Evolutionary conservation across 2,797 vertebrate species (phyloP), one percentile per base, ranked within the genome.

Genomic region (Ptychadena robeensis): DNA sequence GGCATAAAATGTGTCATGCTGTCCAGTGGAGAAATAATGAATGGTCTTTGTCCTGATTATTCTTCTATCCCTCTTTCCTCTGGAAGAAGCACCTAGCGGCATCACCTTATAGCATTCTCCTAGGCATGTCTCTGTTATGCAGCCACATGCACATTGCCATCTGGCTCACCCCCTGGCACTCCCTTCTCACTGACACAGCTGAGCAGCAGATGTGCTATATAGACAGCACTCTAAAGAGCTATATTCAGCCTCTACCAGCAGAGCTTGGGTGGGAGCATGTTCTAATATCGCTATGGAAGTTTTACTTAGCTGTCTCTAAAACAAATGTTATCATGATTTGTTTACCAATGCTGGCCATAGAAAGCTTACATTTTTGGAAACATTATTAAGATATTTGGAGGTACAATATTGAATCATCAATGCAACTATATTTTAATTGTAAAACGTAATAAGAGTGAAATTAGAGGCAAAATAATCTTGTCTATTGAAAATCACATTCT

Each of bases 141-240:
- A 37, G 40, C 27, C 80, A 73, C 80, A 63, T 76, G 25, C 31
- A 72, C 64, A 40, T 27, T 38, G 63, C 82, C 82, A 79, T 79
- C 69, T 79, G 82, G 69, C 69, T 67, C 27, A 27, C 69, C 69
- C 82, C 68, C 44, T 34, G 82, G 82, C 74, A 18, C 75, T 35
- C 67, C 74, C 69, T 48, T 65, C 18, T 37, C 53, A 65, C 12
- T 44, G n/a, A 72, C 69, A 79, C 82, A 83, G 82, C 75, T 83
- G 82, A 83, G 76, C 9, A 79, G 76, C 82, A 83, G 82, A 83
- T 83, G 82, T 83, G 82, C 30, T n/a, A 3, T 72, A 44, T 57
- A 59, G 61, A 73, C 67, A 32, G 34, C 65, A 79, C 77, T 9
- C n/a, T 18, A 35, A 37, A 22, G 27, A 57, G 28, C 38, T 79